Evolutionary conservation across 2,888 invertebrate species (phyloP).

Genomic region (Acanthoscelides obtectus): DNA sequence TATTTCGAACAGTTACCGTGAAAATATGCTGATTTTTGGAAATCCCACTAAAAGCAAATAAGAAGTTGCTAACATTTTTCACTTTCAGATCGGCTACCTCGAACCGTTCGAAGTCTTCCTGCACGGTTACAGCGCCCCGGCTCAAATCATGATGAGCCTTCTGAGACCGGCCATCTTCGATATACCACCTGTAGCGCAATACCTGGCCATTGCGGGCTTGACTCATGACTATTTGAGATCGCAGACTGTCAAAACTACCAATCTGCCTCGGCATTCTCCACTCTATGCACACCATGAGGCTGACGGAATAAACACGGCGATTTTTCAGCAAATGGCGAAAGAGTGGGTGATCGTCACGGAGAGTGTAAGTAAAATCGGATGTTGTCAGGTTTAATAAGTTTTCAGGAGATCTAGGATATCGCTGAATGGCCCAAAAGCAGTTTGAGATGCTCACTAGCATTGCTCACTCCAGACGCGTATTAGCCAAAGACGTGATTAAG

Average conservation of each 20-base stretch:
- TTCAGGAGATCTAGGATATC: too few species aligned
- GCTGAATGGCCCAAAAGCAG: too few species aligned
- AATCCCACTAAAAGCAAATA: too few species aligned
- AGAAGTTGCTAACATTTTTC: too few species aligned
- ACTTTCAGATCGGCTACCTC: slow-evolving; percentile 53
- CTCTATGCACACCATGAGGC: slow-evolving; percentile 9
- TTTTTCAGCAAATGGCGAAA: slow-evolving; percentile 4
- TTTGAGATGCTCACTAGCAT: too few species aligned
- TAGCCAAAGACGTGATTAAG: too few species aligned
- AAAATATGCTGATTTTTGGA: too few species aligned
- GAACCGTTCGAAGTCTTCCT: slow-evolving; percentile 53
- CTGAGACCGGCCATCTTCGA: slow-evolving; percentile 41
- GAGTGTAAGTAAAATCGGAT: slow-evolving; percentile 2
- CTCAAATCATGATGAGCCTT: slow-evolving; percentile 55
- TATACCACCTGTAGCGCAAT: slow-evolving; percentile 7
- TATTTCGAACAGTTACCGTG: too few species aligned
- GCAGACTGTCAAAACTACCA: neutral
- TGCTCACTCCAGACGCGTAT: too few species aligned
- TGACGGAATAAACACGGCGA: slow-evolving; percentile 7
- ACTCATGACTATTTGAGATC: slow-evolving; percentile 19
- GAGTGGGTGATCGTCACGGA: slow-evolving; percentile 27
- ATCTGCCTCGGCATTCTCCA: neutral
- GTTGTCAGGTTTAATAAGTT: neutral
- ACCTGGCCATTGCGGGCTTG: slow-evolving; percentile 23
- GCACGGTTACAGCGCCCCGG: slow-evolving; percentile 55